Evolutionary conservation across 2,888 invertebrate species (phyloP).

Genomic region (Atethmia centrago): DNA sequence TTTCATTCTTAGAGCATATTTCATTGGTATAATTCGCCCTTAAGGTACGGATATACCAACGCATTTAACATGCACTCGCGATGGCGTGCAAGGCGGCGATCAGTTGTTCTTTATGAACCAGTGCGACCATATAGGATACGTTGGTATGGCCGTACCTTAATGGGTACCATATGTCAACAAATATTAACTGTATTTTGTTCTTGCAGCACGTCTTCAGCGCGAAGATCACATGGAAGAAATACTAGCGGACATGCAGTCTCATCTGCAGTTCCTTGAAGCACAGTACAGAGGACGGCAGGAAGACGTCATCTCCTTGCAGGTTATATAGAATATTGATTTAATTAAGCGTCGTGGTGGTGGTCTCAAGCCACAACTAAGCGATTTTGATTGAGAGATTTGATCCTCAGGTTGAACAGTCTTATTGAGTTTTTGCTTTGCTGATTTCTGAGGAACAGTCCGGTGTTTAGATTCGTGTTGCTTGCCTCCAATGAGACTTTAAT

Average conservation of each 20-base stretch:
- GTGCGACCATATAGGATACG: background rate
- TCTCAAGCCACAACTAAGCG: no score
- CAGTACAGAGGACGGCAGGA: constrained; percentile 94
- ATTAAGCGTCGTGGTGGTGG: background rate
- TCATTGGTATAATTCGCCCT: background rate
- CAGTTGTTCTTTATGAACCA: background rate
- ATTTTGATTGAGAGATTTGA: background rate
- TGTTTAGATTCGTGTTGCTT: background rate
- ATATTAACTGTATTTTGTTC: background rate
- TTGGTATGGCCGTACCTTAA: background rate
- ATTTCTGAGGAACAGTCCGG: background rate
- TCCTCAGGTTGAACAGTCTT: constrained; percentile 1
- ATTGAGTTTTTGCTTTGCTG: background rate
- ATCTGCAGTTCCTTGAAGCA: constrained; percentile 94
- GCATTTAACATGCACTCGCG: no score
- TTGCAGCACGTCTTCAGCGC: constrained; percentile 49
- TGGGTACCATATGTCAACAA: background rate
- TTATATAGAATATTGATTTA: constrained; percentile 38
- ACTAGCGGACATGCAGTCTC: constrained; percentile 88
- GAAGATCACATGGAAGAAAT: constrained; percentile 45
- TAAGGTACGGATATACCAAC: background rate
- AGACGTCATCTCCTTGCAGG: constrained; percentile 92
- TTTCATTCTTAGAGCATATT: background rate
- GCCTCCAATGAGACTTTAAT: background rate
- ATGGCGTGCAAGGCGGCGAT: background rate